Evolutionary conservation across 2,888 invertebrate genomes (phyloP), one percentile per base, ranked within the genome.

Genomic region (Zele albiditarsus): DNA sequence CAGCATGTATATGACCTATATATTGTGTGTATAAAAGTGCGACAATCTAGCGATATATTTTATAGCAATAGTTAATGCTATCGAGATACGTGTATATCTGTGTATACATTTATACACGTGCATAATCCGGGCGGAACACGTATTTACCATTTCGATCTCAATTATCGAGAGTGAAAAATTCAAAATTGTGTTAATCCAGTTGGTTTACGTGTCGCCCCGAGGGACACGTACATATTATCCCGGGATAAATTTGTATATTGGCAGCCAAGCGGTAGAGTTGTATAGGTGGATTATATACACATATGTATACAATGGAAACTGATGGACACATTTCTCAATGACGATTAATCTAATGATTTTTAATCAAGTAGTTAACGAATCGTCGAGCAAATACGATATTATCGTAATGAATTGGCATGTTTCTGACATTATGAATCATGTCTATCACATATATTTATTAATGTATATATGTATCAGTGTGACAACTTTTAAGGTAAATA

Each of bases 121-220:
- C n/a, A 60, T 63, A 57, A 63, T 62, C 62, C 62, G 38, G 23
- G 25, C 16, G 20, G 14, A 38, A 42, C 66, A 66, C 25, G 66
- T 25, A 66, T 66, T 46, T 38, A 71, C 71, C 49, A 71, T 71
- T 71, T 60, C 49, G 42, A 71, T 71, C 71, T 63, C 71, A 71
- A 71, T 71, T 63, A 71, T 71, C 62, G 20, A 49, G 46, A 71
- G 42, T 46, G 46, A 33, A 65, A 71, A 71, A 63, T 42, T 71
- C 23, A 28, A 49, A 71, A 57, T 25, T 38, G 38, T 38, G 33
- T 71, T 69, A 27, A 69, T 42, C 28, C 53, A 31, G 68, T 53
- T 23, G 57, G 49, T 16, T 31, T 49, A 20, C 65, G 63, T 31
- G 28, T 49, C 33, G 31, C 63, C 63, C 46, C 71, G 27, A n/a